Evolutionary conservation across 2,888 invertebrate species (phyloP), one percentile per base, ranked within the genome.

Genomic region (Pachycephus smyrnensis): DNA sequence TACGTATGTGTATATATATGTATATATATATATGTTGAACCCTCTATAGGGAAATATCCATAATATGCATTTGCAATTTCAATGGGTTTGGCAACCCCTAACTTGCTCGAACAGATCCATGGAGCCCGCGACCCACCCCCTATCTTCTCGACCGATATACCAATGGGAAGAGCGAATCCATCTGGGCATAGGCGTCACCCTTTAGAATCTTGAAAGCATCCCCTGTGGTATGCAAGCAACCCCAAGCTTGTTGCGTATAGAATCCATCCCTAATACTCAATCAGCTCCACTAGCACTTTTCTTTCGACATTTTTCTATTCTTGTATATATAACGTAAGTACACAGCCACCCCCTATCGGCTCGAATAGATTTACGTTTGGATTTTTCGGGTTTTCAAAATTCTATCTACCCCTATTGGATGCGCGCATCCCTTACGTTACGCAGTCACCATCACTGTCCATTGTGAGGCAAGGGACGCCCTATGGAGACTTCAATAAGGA

Each of bases 31-130:
- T 77, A 81, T 81, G 78, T 80, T 82, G 86, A 84, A 85, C 87
- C 87, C 88, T 89, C 89, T 89, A 90, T 88, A 88, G 90, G 90
- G 90, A 91, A 91, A 91, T 91, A 91, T 91, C 90, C 91, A 91
- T 91, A 91, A 91, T 91, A 90, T 90, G 91, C 90, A 91, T 91
- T 91, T 91, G 91, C 91, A 91, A 91, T 91, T 91, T 91, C 91
- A 91, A 91, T 91, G 90, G 87, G 23, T 86, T 86, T 85, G 87
- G 85, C 87, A 85, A 86, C 83, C 85, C 86, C 88, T 88, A 89
- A 86, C 88, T 88, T 88, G 55, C 40, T 40, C 40, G 40, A 15
- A 84, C 86, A 86, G 83, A 85, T 85, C 84, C 84, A 83, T 84
- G 83, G 80, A 83, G 82, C 84, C 86, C 86, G 79, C 82, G 77